Percentiles rank a stretch among this genome's conserved stretches.
These are phyloP conservation scores for Poeciliopsis retropinna DNA, from an alignment of 2,113 vertebrate species.

Conservation along the genomic window DNA sequence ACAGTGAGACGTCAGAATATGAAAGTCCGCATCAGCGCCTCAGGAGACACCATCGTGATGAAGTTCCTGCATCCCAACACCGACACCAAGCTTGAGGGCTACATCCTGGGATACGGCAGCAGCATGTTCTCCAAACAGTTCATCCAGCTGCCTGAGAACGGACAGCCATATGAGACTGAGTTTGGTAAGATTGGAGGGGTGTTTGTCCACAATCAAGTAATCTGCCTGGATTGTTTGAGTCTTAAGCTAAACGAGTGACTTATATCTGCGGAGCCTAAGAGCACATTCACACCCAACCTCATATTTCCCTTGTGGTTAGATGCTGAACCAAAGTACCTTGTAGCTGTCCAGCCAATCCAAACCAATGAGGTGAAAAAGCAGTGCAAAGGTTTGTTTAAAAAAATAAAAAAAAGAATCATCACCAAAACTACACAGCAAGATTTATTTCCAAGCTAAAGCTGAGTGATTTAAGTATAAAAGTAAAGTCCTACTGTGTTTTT, in stretches of 20 bases:
- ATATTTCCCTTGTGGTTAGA: conserved; percentile 78
- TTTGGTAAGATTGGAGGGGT: conserved; percentile 84
- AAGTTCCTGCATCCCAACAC: conserved; percentile 86
- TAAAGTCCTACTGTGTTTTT: conserved; percentile 7
- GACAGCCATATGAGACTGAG: conserved; percentile 85
- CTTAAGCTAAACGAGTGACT: too few species aligned
- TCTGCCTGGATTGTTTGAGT: too few species aligned
- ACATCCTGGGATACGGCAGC: conserved; percentile 94
- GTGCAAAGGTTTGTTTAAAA: conserved; percentile 84
- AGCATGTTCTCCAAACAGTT: conserved; percentile 92
- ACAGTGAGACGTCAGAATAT: conserved; percentile 89
- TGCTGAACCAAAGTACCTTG: conserved; percentile 93
- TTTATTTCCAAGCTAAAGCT: not conserved
- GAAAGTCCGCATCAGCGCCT: conserved; percentile 92
- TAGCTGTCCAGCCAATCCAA: conserved; percentile 87
- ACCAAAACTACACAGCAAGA: not conserved
- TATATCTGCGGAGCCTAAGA: not conserved
- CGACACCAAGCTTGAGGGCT: conserved; percentile 89
- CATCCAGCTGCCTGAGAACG: conserved; percentile 88
- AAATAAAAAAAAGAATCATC: not conserved
- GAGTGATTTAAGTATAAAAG: not conserved
- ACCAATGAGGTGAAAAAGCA: conserved; percentile 88
- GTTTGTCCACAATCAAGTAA: not conserved
- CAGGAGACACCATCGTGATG: conserved; percentile 90
- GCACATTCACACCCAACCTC: not conserved